Conservation (phyloP, 2,113 vertebrate genomes). For the Archilochus colubris region DNA sequence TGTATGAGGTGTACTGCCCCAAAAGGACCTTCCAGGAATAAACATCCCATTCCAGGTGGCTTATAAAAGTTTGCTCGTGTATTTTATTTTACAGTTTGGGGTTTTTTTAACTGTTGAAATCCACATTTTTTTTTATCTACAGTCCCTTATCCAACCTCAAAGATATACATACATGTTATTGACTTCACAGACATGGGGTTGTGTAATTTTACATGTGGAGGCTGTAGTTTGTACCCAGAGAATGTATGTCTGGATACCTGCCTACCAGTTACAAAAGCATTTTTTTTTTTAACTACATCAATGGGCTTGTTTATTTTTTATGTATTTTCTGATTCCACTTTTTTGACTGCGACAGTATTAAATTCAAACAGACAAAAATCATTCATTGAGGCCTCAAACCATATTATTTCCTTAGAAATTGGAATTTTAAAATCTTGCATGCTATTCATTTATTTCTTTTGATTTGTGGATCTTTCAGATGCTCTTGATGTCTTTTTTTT, state of each 20-base stretch:
- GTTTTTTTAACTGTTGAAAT: neutral
- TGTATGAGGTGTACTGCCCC: neutral
- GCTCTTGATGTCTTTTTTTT: neutral
- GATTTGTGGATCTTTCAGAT: neutral
- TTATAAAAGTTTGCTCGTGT: neutral
- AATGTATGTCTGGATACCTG: neutral
- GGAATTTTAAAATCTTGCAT: neutral
- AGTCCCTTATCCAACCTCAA: neutral
- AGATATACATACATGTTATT: neutral
- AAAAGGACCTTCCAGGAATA: constrained; percentile 21
- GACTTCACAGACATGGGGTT: neutral
- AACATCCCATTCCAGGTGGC: neutral
- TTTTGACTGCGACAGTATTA: neutral
- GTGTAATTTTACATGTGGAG: neutral
- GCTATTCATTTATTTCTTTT: neutral
- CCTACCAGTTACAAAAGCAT: neutral
- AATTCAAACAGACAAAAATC: neutral
- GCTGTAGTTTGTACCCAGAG: neutral
- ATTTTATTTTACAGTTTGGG: neutral
- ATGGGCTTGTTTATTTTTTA: neutral
- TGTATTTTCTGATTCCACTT: neutral
- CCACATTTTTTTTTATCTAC: neutral
- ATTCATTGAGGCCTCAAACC: neutral
- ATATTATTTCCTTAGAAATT: neutral
- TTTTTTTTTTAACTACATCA: neutral